Percentiles rank a stretch among this genome's conserved stretches.
Evolutionary conservation across 2,797 vertebrate genomes (phyloP).

Genomic region (Sebastolobus alascanus): DNA sequence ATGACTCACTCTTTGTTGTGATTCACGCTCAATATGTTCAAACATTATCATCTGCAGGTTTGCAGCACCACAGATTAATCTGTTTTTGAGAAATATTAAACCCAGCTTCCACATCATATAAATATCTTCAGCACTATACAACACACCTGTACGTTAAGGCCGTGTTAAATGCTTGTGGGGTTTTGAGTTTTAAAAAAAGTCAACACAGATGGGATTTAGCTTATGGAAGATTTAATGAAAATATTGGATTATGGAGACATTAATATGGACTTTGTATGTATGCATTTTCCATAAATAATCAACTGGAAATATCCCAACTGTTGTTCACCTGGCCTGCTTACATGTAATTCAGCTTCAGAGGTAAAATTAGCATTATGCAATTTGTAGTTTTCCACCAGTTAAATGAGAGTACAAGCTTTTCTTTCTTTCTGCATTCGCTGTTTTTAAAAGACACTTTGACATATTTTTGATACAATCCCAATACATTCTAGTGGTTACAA

Average conservation of each 20-base stretch:
- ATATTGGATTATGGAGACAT: constrained; percentile 9
- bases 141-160: constrained; percentile 35
- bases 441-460: constrained; percentile 82
- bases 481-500: constrained; percentile 93
- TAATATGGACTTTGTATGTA: constrained; percentile 20
- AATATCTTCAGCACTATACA: background rate
- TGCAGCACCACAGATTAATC: constrained; percentile 9
- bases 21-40: constrained; percentile 15
- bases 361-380: constrained; percentile 79
- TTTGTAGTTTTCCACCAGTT: constrained; percentile 63
- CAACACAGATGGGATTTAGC: constrained; percentile 14
- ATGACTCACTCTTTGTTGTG: constrained; percentile 11
- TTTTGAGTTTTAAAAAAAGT: background rate
- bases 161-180: background rate
- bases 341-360: constrained; percentile 29
- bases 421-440: constrained; percentile 80
- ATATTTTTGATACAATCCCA: constrained; percentile 81
- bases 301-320: constrained; percentile 1
- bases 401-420: constrained; percentile 70
- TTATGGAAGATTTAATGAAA: constrained; percentile 30
- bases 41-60: constrained; percentile 21
- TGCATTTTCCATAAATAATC: constrained; percentile 9
- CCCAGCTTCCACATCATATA: background rate
- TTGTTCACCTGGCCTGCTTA: constrained; percentile 19
- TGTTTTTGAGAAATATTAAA: constrained; percentile 2